phyloP scores from a whole-genome alignment of 2,113 vertebrate species.

The Thermophis baileyi region DNA sequence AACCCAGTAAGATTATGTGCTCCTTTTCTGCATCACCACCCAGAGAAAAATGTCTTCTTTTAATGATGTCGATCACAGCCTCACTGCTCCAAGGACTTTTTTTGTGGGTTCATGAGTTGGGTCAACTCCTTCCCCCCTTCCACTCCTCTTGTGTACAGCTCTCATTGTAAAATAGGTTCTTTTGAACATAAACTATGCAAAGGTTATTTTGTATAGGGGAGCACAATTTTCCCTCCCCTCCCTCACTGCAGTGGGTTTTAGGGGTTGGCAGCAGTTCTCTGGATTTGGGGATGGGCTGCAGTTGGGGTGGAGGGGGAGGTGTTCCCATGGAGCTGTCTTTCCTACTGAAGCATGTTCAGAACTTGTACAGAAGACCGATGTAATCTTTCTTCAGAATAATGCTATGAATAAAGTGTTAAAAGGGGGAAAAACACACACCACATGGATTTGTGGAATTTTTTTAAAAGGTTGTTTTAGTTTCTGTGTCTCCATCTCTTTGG shows the following conservation, averaged over 20 bases:
- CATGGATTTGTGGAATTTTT: background rate
- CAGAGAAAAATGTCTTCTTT: background rate
- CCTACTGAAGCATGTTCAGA: slow-evolving; percentile 44
- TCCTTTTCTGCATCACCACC: background rate
- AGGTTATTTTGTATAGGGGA: slow-evolving; percentile 50
- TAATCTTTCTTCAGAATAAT: slow-evolving; percentile 43
- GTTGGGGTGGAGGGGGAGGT: slow-evolving; percentile 30
- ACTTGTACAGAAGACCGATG: slow-evolving; percentile 41
- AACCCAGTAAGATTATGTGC: background rate
- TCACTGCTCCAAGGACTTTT: slow-evolving; percentile 6
- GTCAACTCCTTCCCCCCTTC: background rate
- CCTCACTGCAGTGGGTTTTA: slow-evolving; percentile 13
- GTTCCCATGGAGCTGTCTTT: slow-evolving; percentile 39
- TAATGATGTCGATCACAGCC: slow-evolving; percentile 17
- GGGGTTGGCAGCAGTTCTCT: background rate
- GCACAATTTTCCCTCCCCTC: slow-evolving; percentile 21
- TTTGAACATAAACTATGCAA: slow-evolving; percentile 53
- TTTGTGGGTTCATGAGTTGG: background rate
- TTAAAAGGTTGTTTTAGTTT: background rate
- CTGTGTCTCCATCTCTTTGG: background rate
- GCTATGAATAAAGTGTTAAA: slow-evolving; percentile 43
- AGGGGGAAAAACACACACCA: background rate
- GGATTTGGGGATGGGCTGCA: slow-evolving; percentile 10
- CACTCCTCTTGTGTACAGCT: slow-evolving; percentile 21
- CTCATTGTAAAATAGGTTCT: slow-evolving; percentile 44